Percentiles rank a stretch among this genome's conserved stretches.
Evolutionary conservation across 2,797 vertebrate species (phyloP).

Genomic region (Sebastes trivittatus): DNA sequence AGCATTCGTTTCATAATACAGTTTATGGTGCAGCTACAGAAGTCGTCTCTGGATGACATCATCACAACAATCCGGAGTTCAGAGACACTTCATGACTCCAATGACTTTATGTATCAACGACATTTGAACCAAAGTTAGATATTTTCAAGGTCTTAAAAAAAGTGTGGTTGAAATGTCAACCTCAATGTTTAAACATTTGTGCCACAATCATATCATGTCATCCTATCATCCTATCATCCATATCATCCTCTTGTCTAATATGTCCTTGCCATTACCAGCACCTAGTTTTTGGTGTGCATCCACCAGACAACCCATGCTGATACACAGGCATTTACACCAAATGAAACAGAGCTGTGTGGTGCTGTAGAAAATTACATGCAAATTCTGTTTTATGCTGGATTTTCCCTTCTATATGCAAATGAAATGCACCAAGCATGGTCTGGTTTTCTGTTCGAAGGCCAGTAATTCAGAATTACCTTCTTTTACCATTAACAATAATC

Average conservation of each 20-base stretch:
- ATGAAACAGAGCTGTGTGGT: neutral
- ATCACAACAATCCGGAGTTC: neutral
- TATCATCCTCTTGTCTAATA: neutral
- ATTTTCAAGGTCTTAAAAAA: no score
- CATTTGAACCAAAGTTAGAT: no score
- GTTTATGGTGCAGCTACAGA: neutral
- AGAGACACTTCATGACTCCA: neutral
- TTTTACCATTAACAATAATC: neutral
- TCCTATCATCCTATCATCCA: no score
- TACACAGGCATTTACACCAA: neutral
- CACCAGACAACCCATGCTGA: neutral
- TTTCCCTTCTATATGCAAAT: neutral
- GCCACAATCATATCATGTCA: neutral
- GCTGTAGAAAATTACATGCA: neutral
- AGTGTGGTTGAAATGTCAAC: neutral
- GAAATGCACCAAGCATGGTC: neutral
- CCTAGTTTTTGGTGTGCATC: neutral
- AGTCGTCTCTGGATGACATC: neutral
- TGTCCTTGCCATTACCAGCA: neutral
- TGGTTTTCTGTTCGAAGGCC: neutral
- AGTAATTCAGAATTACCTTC: neutral
- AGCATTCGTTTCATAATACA: neutral
- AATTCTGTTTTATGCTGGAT: neutral
- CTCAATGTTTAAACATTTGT: neutral
- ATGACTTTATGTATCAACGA: neutral